Percentiles rank a stretch among this genome's conserved stretches.
phyloP scores from a whole-genome alignment of 1,140 invertebrate genomes.

The Dendroctonus valens region DNA sequence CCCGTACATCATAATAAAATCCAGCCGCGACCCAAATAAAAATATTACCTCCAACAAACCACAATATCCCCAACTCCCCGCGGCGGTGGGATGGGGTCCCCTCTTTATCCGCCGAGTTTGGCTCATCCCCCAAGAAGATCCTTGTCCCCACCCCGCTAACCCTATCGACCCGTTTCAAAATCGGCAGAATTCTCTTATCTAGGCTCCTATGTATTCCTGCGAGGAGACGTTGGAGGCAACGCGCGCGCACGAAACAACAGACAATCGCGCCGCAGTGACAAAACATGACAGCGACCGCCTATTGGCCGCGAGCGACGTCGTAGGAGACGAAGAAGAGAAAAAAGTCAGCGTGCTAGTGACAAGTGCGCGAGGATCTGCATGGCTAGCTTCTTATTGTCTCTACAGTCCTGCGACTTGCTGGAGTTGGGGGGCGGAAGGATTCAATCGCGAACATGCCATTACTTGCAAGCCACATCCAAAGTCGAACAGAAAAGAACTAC shows the following conservation, averaged over 20 bases:
- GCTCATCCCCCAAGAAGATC: constrained; percentile 34
- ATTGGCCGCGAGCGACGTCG: constrained; percentile 43
- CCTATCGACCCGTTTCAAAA: constrained; percentile 35
- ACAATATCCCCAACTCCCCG: constrained; percentile 17
- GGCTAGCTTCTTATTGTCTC: constrained; percentile 42
- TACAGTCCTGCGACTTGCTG: constrained; percentile 17
- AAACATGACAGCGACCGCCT: constrained; percentile 48
- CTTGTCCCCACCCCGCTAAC: constrained; percentile 36
- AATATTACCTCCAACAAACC: constrained; percentile 19
- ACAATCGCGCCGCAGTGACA: constrained; percentile 48
- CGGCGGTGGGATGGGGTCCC: constrained; percentile 3
- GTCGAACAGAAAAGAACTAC: too few species aligned
- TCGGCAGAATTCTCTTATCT: constrained; percentile 41
- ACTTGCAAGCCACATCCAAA: too few species aligned
- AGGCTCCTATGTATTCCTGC: constrained; percentile 32
- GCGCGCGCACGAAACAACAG: constrained; percentile 37
- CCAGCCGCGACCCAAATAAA: constrained; percentile 14
- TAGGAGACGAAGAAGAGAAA: constrained; percentile 37
- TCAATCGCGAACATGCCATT: not conserved
- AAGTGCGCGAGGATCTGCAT: constrained; percentile 22
- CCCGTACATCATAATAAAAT: constrained; percentile 15
- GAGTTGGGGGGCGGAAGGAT: constrained; percentile 8
- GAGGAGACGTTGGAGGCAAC: constrained; percentile 20
- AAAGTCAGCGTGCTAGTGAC: constrained; percentile 28
- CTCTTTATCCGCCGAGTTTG: constrained; percentile 19